Percentiles rank a stretch among this genome's conserved stretches.
phyloP scores from a whole-genome alignment of 2,113 vertebrate genomes.

The Corythornis vintsioides region DNA sequence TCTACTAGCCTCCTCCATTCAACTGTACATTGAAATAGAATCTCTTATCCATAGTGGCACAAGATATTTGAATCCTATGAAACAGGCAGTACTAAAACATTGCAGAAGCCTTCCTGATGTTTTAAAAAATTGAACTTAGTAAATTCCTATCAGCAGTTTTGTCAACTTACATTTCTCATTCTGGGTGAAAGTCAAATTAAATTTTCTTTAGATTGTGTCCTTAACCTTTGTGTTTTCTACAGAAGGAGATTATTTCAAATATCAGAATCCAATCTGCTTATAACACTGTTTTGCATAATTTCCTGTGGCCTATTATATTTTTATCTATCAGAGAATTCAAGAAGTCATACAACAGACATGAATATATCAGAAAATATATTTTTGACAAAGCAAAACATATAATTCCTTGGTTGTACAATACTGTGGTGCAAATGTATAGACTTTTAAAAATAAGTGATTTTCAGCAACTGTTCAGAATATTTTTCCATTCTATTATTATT shows the following conservation, averaged over 20 bases:
- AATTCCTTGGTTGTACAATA: constrained; percentile 16
- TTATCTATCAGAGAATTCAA: constrained; percentile 28
- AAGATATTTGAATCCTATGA: background rate
- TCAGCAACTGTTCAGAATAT: constrained; percentile 42
- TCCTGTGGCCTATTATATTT: constrained; percentile 45
- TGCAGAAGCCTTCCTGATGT: background rate
- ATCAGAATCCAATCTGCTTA: too few relatives aligned
- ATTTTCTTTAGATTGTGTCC: constrained; percentile 15
- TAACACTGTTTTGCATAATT: background rate
- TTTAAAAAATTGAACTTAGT: background rate
- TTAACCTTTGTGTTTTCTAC: constrained; percentile 42
- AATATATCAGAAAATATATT: constrained; percentile 62
- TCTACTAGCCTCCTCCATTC: background rate
- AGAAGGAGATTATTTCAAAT: constrained; percentile 2
- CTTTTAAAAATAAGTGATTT: constrained; percentile 49
- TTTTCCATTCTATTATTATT: constrained; percentile 57
- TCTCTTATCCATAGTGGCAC: background rate
- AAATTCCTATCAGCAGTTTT: background rate
- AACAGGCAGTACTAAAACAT: background rate
- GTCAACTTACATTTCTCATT: constrained; percentile 9
- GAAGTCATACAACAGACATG: background rate
- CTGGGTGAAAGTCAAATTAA: constrained; percentile 45
- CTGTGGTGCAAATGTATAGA: background rate
- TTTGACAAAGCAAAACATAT: background rate
- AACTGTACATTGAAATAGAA: background rate